Evolutionary conservation across 2,888 invertebrate genomes (phyloP), one percentile per base, ranked within the genome.

Genomic region (Drosophila multiciliata): DNA sequence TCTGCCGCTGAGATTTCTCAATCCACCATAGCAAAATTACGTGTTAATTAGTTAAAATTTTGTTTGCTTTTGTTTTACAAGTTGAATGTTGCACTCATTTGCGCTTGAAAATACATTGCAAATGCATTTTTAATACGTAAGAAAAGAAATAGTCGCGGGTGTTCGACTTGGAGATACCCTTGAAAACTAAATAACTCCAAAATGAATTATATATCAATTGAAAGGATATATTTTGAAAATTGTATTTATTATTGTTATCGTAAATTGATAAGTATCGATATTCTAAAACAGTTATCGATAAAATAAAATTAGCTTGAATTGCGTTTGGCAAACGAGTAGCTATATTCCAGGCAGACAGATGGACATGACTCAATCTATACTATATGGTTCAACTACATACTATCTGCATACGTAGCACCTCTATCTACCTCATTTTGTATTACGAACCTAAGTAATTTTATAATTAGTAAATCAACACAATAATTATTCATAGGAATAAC

Each of bases 21-120:
- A 15, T 12, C 8, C 32, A 20, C 33, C 9, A 49, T 29, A 20
- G 26, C 20, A 3, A 29, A 32, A 57, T 57, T n/a, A 17, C 33
- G 20, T 20, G 32, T 40, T 55, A 57, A 66, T 74, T 48, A 32
- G 33, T 11, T 52, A 12, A 36, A 17, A 29, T 26, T 12, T 20
- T 33, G 26, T 38, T 35, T 69, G 38, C 55, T 42, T 20, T 55
- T 60, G 23, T 20, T 12, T 32, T 35, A 1, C 15, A 45, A 3
- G 20, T 8, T 15, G 15, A 45, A 1, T 15, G 3, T 8, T 15
- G 15, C 45, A 23, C 15, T 23, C 45, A 15, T 15, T 45, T 45
- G 23, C 2, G 9, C 26, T 49, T 26, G 17, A 17, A 49, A 49
- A 45, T 20, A 45, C 20, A 2, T 20, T 20, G 45, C 20, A 45